Base-by-base conservation (phyloP, 2,888 invertebrate genomes). In the Harpalus rufipes region DNA sequence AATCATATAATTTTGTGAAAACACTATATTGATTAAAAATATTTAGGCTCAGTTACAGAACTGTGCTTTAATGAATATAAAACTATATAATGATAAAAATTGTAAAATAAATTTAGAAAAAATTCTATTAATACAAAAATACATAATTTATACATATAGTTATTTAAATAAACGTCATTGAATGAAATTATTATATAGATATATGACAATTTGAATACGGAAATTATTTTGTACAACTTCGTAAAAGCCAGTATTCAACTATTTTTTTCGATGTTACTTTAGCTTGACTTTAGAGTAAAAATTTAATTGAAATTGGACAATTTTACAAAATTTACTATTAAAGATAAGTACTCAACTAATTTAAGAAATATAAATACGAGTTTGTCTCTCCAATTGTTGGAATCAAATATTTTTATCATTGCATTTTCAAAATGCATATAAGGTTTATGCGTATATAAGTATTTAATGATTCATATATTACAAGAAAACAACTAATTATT, bases 221-320 rank as follows among this genome's bases (percentile, higher is more conserved):
- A 76, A 68, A 74, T 83, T 83, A 83, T 83, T 83, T 83, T 83
- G 58, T 74, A 83, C 14, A 83, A 83, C 58, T 58, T 65, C 65
- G 65, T 81, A 81, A 81, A 51, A 56, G 81, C 32, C 81, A 82
- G 32, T 82, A 82, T 82, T 74, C 56, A 8, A 74, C 41, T 74
- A 44, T 44, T 74, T 41, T 74, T 74, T 74, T 44, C 44, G 18
- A 74, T 4, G 72, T 74, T 74, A 44, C 18, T 74, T 74, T 74
- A 44, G 72, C 72, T 74, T 74, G 44, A 74, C 72, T 74, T 21
- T 74, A 74, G 72, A 74, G 14, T 74, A 44, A 74, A 74, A 7
- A 18, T 25, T 68, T 41, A 41, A 41, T 74, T 44, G 44, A 74
- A 74, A 74, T 18, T 18, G 44, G 18, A 44, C 16, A 44, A 74